phyloP scores from a whole-genome alignment of 2,888 invertebrate genomes.

The Alloscopus bannaensis region DNA sequence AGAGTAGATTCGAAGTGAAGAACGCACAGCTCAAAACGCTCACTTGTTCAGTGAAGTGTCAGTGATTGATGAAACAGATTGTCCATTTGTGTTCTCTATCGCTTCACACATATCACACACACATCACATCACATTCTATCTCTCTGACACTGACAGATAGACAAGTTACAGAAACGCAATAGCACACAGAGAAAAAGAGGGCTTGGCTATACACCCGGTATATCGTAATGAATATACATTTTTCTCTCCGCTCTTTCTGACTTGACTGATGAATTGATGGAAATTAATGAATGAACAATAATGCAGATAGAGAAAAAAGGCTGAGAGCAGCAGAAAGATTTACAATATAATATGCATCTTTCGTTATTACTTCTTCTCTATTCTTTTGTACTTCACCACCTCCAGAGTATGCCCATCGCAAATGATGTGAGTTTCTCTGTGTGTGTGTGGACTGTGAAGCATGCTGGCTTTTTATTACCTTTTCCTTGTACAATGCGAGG shows the following conservation, averaged over 20 bases:
- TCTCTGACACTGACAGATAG: constrained; percentile 61
- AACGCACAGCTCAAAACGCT: not conserved
- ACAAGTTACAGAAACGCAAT: constrained; percentile 39
- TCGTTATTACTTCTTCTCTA: too few relatives aligned
- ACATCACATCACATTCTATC: constrained; percentile 16
- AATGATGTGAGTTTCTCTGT: too few relatives aligned
- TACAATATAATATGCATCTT: not conserved
- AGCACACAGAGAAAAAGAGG: not conserved
- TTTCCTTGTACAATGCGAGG: too few relatives aligned
- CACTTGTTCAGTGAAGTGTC: constrained; percentile 37
- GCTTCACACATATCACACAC: constrained; percentile 36
- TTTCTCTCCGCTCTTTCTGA: constrained; percentile 34
- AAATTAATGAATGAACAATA: constrained; percentile 53
- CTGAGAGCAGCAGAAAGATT: constrained; percentile 29
- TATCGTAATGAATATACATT: not conserved
- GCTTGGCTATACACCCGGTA: constrained; percentile 6
- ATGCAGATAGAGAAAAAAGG: not conserved
- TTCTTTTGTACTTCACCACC: too few relatives aligned
- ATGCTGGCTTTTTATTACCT: too few relatives aligned
- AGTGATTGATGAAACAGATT: constrained; percentile 62
- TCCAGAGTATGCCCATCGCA: too few relatives aligned
- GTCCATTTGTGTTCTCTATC: constrained; percentile 50
- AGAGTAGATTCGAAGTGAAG: too few relatives aligned
- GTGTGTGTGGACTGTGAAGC: too few relatives aligned
- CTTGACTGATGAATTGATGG: constrained; percentile 60